Base-by-base conservation (phyloP, 2,888 invertebrate species). In the Steinernema scapterisci region DNA sequence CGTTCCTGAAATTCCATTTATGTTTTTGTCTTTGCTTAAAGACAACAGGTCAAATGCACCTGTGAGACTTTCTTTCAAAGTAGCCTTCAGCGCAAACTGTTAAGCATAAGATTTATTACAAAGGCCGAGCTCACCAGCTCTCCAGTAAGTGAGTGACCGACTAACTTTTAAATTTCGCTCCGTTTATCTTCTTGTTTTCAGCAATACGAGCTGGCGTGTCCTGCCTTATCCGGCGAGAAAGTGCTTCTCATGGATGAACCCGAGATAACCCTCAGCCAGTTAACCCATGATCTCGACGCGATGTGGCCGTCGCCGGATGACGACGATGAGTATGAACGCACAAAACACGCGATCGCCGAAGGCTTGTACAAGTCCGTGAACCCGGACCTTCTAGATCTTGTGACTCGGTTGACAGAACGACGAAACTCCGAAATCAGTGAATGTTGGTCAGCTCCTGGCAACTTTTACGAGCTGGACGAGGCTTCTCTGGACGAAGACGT, bases 401-500 rank as follows among this genome's bases (percentile, higher is more conserved):
- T 63, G 1, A 63, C 21, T 13, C 63, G 63, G 1, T 31, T 63
- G 31, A 63, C 63, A 5, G 63, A 63, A 31, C 63, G 63, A n/a
- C 63, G 63, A 25, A 63, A 63, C 63, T 63, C 63, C 9, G 63
- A 63, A 13, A 31, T 63, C 25, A 63, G 63, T 16, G 63, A 63
- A 27, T 63, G 63, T 25, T 63, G 63, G 63, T 63, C 63, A 5
- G 63, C 63, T 7, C 63, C 63, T 63, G 63, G 63, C 9, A 63
- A 63, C 63, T 63, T 63, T 31, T 63, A 6, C 16, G 63, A 63
- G 31, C n/a, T 63, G 16, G 63, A 27, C 63, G 63, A 31, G 1
- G 31, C 27, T 2, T 6, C 3, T 11, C 7, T 25, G 16, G 63
- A 63, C 1, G 63, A 63, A 2, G 38, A 38, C 9, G 3, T 9